phyloP scores from a whole-genome alignment of 2,888 invertebrate genomes.

The Nomada ferruginata region DNA sequence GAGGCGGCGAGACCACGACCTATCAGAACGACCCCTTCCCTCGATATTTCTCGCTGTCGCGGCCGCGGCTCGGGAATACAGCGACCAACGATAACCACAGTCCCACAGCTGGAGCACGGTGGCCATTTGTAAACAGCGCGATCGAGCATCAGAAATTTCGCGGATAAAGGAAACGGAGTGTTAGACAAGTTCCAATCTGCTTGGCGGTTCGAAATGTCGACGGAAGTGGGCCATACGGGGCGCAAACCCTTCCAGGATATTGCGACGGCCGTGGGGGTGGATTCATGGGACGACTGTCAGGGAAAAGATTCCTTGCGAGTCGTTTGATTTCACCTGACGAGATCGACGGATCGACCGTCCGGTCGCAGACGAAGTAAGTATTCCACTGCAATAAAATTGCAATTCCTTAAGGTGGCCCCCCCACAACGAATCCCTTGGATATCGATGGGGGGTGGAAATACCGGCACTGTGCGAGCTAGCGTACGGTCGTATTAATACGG shows the following conservation, averaged over 20 bases:
- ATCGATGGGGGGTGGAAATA: no score
- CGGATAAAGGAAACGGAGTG: conserved; percentile 26
- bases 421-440: no score
- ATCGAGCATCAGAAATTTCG: conserved; percentile 11
- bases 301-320: conserved; percentile 30
- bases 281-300: conserved; percentile 49
- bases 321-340: conserved; percentile 55
- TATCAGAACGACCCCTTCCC: conserved; percentile 13
- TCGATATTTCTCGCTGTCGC: conserved; percentile 45
- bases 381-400: conserved; percentile 64
- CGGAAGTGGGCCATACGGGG: conserved; percentile 27
- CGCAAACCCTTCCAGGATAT: conserved; percentile 40
- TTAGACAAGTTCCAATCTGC: conserved; percentile 21
- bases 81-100: conserved; percentile 38
- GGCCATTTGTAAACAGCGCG: conserved; percentile 38
- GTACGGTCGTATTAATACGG: conserved; percentile 5
- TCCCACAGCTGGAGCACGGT: background rate
- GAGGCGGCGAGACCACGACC: conserved; percentile 7
- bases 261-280: conserved; percentile 53
- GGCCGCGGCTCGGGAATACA: conserved; percentile 21
- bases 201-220: conserved; percentile 43
- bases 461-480: background rate
- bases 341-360: conserved; percentile 61
- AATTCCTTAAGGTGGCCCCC: conserved; percentile 28
- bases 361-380: conserved; percentile 60